Base-by-base conservation (phyloP, 2,797 vertebrate species). In the Garrulus glandarius region DNA sequence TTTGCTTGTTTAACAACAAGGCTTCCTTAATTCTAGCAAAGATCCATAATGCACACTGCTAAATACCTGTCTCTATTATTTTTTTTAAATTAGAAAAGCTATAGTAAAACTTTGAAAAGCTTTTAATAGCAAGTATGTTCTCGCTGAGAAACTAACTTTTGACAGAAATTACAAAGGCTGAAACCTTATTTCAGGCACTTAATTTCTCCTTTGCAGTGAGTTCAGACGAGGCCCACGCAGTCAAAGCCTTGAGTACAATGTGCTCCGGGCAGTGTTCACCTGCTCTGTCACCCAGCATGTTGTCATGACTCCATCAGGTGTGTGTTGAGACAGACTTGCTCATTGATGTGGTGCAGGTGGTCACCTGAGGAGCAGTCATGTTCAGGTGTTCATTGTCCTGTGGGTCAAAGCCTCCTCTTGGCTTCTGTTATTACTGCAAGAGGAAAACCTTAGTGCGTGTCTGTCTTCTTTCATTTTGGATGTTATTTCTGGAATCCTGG, bases 181-280 rank as follows among this genome's bases (percentile, higher is more conserved):
- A 20, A 22, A 15, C 27, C 36, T 74, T 11, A 2, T 14, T 74
- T 63, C 32, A 36, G 1, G 2, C 1, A 0, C 27, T 27, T 56
- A 10, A 1, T 55, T 17, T 30, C 6, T 69, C 30, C 24, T n/a
- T 20, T 10, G 6, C 8, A 5, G 23, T 6, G 50, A 8, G 50
- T 27, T 61, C 37, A 32, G 20, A 1, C 1, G 2, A 6, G 11
- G n/a, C 32, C n/a, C 13, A 0, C 0, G 2, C 36, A 24, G 27
- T 32, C 36, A 6, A 8, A 79, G 34, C 32, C 59, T 19, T 0
- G 3, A 15, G 80, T 14, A 7, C 5, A 0, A 1, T 16, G 52
- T 37, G 26, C 15, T 43, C 3, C 21, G 13, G 63, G 69, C 43
- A 10, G 26, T 24, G 17, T 13, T 60, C 57, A 7, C 30, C 34